Evolutionary conservation across 92 coral and sea anemone species (phyloP), one percentile per base, ranked within the genome.

Genomic region (Parazoanthus atlanticus): DNA sequence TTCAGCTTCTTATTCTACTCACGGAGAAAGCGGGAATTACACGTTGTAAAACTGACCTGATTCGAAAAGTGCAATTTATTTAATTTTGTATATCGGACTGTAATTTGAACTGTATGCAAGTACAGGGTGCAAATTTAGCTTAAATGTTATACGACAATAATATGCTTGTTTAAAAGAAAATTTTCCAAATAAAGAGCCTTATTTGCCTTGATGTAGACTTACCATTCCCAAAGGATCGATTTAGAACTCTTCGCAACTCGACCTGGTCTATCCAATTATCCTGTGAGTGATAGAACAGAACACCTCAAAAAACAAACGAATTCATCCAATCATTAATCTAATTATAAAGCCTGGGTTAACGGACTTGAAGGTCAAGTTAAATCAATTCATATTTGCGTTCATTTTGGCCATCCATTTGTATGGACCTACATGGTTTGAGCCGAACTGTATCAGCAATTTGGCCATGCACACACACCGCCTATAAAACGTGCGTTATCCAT

Each of bases 251-350:
- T 54, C 46, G 84, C 31, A 79, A 79, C 29, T 79, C 84, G 10
- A 79, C 54, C 84, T 79, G 84, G 58, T 79, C 84, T 16, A 79
- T 5, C 84, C 67, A 79, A 23, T 31, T 30, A 32, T 54, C 84
- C 84, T 79, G 67, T 8, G 26, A 28, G 16, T 72, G 40, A 72
- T 0, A 72, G 74, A 26, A 69, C 28, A 69, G 31, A 21, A 25
- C 10, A 29, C 32, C 0, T 69, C 11, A 12, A 28, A 70, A 70
- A 70, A 3, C 4, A 31, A 9, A 26, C 7, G 34, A 70, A n/a
- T 31, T 70, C 11, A 26, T 15, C 34, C 16, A 70, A 70, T 70
- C 32, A 11, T 70, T 23, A 21, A 21, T 21, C 26, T 66, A 23
- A n/a, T n/a, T n/a, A n/a, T n/a, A n/a, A 70, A 10, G 75, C 36